Evolutionary conservation across 2,113 vertebrate genomes (phyloP), one percentile per base, ranked within the genome.

Genomic region (Cheilinus undulatus): DNA sequence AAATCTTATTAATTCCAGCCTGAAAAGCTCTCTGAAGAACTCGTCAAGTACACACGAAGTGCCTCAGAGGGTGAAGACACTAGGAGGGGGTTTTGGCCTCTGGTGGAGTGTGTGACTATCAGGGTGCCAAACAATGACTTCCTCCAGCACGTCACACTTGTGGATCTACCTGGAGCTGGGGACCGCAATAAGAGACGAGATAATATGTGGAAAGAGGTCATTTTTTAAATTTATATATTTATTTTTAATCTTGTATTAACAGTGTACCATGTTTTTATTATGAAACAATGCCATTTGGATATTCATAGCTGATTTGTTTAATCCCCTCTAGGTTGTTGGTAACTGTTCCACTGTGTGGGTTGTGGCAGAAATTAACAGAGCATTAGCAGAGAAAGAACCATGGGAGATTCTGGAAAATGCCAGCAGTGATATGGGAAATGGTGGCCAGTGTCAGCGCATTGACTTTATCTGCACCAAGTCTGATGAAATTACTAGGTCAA

Each of bases 151-250:
- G 57, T 90, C 61, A 86, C 80, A 50, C 28, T 86, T 30, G 84
- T 88, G 60, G 88, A 90, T 24, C 75, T 90, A 80, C 87, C 85
- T 71, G 89, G 87, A 73, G 86, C 26, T 63, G 87, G 89, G 2
- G 85, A 90, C 28, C 17, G 68, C 23, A 89, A 90, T 73, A 86
- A 84, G 26, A 80, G 67, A 19, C 59, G 87, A 73, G 67, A 88
- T 45, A 5, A 67, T 4, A 88, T 86, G 83, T 90, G 87, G 85
- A 83, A 85, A 83, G 4, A 0, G 66, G 83, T 88, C 50, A 68
- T 28, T 68, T 2, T 38, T 42, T 8, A 28, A 4, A 0, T 82
- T 2, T 0, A 60, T 12, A 61, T 15, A 3, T 30, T 2, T 50
- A 45, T 61, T 22, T 12, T 30, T 22, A 2, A 11, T 14, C 7